Percentiles rank a stretch among this genome's conserved stretches.
phyloP scores from a whole-genome alignment of 1,140 invertebrate species.

The Meloidogyne floridensis region DNA sequence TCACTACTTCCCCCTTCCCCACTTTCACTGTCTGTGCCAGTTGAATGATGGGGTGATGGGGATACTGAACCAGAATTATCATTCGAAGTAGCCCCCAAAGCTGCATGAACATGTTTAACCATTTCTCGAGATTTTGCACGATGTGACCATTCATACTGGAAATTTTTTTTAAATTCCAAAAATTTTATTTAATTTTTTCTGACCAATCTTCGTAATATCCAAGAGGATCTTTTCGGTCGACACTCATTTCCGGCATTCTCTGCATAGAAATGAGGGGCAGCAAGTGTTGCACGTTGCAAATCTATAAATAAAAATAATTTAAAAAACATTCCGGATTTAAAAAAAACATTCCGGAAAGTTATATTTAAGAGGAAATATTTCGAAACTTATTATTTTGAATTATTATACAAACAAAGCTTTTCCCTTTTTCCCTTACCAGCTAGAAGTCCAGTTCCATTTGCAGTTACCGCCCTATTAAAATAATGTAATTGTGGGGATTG shows the following conservation, averaged over 20 bases:
- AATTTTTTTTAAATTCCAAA: neutral
- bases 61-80: neutral
- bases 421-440: slow-evolving; percentile 47
- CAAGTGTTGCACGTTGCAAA: slow-evolving; percentile 63
- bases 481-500: slow-evolving; percentile 44
- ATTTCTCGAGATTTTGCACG: slow-evolving; percentile 61
- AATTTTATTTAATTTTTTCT: slow-evolving; percentile 10
- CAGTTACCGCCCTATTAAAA: slow-evolving; percentile 59
- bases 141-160: slow-evolving; percentile 64
- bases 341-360: neutral
- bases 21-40: neutral
- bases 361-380: neutral
- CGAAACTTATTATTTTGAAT: neutral
- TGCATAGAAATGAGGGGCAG: slow-evolving; percentile 63
- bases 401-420: neutral
- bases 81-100: slow-evolving; percentile 46
- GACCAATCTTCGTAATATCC: slow-evolving; percentile 62
- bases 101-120: slow-evolving; percentile 63
- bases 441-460: slow-evolving; percentile 56
- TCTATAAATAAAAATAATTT: slow-evolving; percentile 47
- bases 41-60: neutral
- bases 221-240: slow-evolving; percentile 55
- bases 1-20: neutral
- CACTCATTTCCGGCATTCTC: slow-evolving; percentile 52
- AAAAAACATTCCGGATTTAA: neutral